Base-by-base conservation (phyloP, 2,113 vertebrate genomes). In the Furnarius figulus region DNA sequence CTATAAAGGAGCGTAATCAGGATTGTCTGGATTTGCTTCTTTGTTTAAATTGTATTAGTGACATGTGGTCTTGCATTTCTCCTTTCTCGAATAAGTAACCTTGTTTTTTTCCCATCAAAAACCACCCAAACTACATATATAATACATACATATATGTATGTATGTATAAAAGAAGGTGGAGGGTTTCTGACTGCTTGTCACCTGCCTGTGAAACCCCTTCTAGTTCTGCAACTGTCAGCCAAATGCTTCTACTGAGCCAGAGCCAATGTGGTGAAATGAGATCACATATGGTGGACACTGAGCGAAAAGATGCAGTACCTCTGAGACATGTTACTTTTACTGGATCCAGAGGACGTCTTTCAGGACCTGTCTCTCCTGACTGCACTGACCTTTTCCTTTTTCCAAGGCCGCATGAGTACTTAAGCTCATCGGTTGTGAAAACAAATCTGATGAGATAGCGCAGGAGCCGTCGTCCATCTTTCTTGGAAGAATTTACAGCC, bases 301-400 rank as follows among this genome's bases (percentile, higher is more conserved):
- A 98, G 98, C 86, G 97, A 98, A 98, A 98, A 97, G 97, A 98
- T 98, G 98, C 97, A 97, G 98, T 99, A 99, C 99, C 99, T 99
- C 99, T 99, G 98, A 99, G 99, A 98, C 99, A 99, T 98, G 99
- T 99, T 98, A 99, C 99, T 99, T 99, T 99, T 98, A 99, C 98
- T 61, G 99, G 99, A 98, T 99, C 99, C 97, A 99, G 99, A 82
- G 99, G 99, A 82, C 99, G 99, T 98, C 99, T 99, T 98, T 99
- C 99, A 87, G 99, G 99, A 96, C 99, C 99, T 47, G 99, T 98
- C 95, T 99, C 99, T 97, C 99, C 99, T 96, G 99, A 99, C 98
- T 99, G 99, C 97, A 99, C 99, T 85, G 99, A 99, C 90, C 99
- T 99, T 98, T 99, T 99, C 98, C 99, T 99, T 98, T 99, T 99